Conservation (phyloP, 2,797 vertebrate species). For the Rhodeus uyekii region DNA sequence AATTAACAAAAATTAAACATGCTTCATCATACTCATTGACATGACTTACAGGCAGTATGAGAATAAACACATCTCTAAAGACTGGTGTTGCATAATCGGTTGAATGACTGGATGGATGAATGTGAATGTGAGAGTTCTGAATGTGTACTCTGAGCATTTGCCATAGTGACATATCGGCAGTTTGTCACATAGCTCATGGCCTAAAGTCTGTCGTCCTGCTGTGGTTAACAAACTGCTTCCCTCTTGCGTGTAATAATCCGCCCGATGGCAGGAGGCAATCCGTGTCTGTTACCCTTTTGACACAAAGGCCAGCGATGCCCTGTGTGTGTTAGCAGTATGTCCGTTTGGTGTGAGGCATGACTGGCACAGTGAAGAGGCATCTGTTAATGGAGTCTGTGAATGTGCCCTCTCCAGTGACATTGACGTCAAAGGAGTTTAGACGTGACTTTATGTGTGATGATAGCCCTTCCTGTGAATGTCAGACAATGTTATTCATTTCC, state of each 20-base stretch:
- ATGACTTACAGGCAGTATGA: neutral
- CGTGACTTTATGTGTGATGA: conserved; percentile 50
- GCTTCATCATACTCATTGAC: neutral
- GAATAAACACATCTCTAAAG: conserved; percentile 15
- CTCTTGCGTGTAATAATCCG: conserved; percentile 32
- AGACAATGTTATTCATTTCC: conserved; percentile 49
- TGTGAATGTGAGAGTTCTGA: conserved; percentile 31
- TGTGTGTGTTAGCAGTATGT: conserved; percentile 35
- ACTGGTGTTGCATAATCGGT: conserved; percentile 38
- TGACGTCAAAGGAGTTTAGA: conserved; percentile 51
- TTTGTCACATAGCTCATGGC: conserved; percentile 33
- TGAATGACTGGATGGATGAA: conserved; percentile 39
- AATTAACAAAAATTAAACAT: neutral
- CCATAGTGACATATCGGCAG: conserved; percentile 35
- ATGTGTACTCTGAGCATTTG: conserved; percentile 46
- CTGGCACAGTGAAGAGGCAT: conserved; percentile 43
- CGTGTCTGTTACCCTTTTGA: conserved; percentile 43
- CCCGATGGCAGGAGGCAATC: conserved; percentile 32
- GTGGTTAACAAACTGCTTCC: conserved; percentile 22
- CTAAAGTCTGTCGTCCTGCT: conserved; percentile 29
- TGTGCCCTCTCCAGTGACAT: conserved; percentile 48
- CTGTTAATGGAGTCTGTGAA: conserved; percentile 50
- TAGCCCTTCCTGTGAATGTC: conserved; percentile 48
- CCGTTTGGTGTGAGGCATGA: conserved; percentile 40
- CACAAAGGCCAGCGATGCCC: conserved; percentile 38